phyloP scores from a whole-genome alignment of 2,113 vertebrate genomes.

The Bubo bubo region DNA sequence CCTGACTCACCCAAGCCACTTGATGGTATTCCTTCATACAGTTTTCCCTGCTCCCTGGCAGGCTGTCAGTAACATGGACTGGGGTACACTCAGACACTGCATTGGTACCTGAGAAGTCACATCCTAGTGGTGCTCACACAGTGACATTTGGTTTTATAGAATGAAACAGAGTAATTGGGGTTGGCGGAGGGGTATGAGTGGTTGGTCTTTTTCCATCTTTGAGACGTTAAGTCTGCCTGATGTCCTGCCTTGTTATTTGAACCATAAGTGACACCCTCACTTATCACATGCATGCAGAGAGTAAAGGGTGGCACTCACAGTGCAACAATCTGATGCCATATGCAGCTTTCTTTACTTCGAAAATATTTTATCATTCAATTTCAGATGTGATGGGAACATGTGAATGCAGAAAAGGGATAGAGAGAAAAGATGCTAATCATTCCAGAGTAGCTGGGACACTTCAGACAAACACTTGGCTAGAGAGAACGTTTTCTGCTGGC shows the following conservation, averaged over 20 bases:
- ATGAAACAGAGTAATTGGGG: not conserved
- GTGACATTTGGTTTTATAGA: not conserved
- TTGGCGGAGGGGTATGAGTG: rapidly evolving
- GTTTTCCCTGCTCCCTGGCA: not conserved
- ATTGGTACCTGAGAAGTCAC: not conserved
- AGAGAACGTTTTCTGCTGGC: conserved; percentile 27
- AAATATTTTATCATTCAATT: conserved; percentile 30
- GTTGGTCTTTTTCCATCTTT: not conserved
- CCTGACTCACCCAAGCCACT: not conserved
- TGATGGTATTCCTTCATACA: rapidly evolving
- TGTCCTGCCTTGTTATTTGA: not conserved
- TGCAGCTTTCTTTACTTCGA: not conserved
- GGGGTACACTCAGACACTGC: not conserved
- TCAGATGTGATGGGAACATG: not conserved
- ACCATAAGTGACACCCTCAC: not conserved
- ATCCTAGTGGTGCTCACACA: not conserved
- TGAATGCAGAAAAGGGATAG: not conserved
- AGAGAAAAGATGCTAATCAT: conserved; percentile 38
- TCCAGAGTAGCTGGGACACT: conserved; percentile 30
- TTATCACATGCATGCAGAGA: not conserved
- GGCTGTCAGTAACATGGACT: not conserved
- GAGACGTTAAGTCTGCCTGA: not conserved
- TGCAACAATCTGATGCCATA: not conserved
- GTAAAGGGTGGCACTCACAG: not conserved
- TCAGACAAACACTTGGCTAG: conserved; percentile 36